Percentiles rank a stretch among this genome's conserved stretches.
These are phyloP conservation scores for Macrobrachium rosenbergii DNA, from an alignment of 1,140 invertebrate genomes.

Conservation along the genomic window DNA sequence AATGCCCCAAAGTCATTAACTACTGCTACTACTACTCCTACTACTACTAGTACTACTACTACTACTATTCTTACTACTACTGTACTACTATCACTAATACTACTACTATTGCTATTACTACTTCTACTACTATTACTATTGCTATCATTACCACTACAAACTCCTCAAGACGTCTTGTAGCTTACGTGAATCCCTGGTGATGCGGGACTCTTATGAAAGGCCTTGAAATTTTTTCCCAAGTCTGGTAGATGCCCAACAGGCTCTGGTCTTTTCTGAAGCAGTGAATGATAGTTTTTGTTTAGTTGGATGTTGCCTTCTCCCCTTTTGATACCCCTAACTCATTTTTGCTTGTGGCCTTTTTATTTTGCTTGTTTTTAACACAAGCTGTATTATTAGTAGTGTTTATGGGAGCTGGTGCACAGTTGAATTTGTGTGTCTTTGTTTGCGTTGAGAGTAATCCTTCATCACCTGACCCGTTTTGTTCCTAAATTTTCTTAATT, in stretches of 20 bases:
- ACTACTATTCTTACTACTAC: background rate
- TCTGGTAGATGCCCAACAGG: slow-evolving; percentile 54
- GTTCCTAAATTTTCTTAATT: slow-evolving; percentile 6
- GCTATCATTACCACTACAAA: slow-evolving; percentile 13
- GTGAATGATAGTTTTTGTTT: slow-evolving; percentile 50
- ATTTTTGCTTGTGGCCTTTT: slow-evolving; percentile 68
- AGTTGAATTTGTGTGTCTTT: slow-evolving; percentile 45
- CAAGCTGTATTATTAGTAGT: slow-evolving; percentile 46
- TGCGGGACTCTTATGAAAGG: slow-evolving; percentile 41
- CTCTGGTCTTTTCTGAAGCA: slow-evolving; percentile 61
- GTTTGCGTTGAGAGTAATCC: slow-evolving; percentile 38
- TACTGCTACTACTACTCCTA: slow-evolving; percentile 3
- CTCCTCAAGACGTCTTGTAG: slow-evolving; percentile 25
- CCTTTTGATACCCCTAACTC: slow-evolving; percentile 4
- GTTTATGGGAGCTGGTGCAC: slow-evolving; percentile 27
- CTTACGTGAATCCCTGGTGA: slow-evolving; percentile 11
- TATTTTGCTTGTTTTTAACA: slow-evolving; percentile 67
- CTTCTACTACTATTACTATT: slow-evolving; percentile 4
- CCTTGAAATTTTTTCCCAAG: slow-evolving; percentile 39
- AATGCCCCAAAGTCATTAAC: slow-evolving; percentile 56
- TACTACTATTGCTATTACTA: background rate
- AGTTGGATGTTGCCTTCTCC: slow-evolving; percentile 55
- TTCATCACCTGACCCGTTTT: slow-evolving; percentile 51
- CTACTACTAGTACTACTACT: background rate
- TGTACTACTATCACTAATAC: background rate